Evolutionary conservation across 2,113 vertebrate genomes (phyloP).

Genomic region (Gasterosteus nipponicus): DNA sequence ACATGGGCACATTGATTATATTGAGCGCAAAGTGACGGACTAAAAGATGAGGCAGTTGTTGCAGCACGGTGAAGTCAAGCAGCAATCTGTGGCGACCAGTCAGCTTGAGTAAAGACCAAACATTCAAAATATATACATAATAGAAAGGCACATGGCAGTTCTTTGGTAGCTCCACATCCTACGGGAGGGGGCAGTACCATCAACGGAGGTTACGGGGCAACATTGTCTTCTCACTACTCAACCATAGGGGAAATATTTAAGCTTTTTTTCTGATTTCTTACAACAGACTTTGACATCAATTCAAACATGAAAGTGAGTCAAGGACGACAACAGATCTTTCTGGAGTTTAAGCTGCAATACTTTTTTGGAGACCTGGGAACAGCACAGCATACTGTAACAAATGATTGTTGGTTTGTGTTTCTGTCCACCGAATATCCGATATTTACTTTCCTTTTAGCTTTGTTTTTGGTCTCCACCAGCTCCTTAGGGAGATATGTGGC

Average conservation of each 20-base stretch:
- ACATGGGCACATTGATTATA: neutral
- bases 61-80: constrained; percentile 5
- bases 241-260: neutral
- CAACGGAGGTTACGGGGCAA: neutral
- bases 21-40: neutral
- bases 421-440: neutral
- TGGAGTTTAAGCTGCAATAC: neutral
- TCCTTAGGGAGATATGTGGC: neutral
- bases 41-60: neutral
- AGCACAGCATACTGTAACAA: neutral
- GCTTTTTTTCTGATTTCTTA: neutral
- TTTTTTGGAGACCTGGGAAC: neutral
- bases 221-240: neutral
- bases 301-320: neutral
- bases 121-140: neutral
- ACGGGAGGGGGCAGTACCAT: constrained; percentile 9
- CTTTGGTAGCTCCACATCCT: constrained; percentile 32
- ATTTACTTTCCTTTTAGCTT: neutral
- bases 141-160: constrained; percentile 12
- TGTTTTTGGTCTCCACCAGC: neutral
- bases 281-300: neutral
- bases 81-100: neutral
- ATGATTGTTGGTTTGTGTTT: neutral
- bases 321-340: neutral
- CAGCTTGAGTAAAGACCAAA: neutral